Evolutionary conservation across 2,797 vertebrate genomes (phyloP), one percentile per base, ranked within the genome.

Genomic region (Sternotherus odoratus): DNA sequence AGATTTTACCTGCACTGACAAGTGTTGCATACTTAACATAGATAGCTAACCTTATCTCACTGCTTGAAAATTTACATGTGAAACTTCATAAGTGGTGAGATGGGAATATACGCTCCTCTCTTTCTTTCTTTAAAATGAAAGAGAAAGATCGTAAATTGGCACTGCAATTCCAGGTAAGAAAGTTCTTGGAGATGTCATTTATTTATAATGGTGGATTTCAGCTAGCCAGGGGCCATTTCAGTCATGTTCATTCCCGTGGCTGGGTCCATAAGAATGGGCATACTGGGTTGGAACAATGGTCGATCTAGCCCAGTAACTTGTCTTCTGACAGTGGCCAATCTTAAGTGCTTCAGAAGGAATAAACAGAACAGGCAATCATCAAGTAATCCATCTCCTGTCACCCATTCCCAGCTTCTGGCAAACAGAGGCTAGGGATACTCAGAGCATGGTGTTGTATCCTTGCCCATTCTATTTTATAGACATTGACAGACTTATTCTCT

Each of bases 201-300:
- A 93, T 95, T 95, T 93, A 30, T 86, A 90, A 54, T 46, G 51
- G 82, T 94, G 79, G 89, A 72, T 80, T 69, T 95, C 82, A 94
- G 78, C 79, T 90, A 50, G 72, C 66, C 87, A 86, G 74, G 92
- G 85, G 60, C 63, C 79, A 48, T 91, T 53, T 90, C 91, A 79
- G 77, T 86, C 43, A 2, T 56, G 43, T 86, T 92, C 1, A 0
- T 81, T 92, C 86, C 46, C 60, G n/a, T 83, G 66, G 10, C 75
- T 86, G 83, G 43, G 91, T 89, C 54, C 36, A 1, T 39, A 69
- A 69, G n/a, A 69, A 24, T 11, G 23, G n/a, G 19, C 33, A 30
- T 33, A 60, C 13, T 60, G 57, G 57, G 28, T 60, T 26, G 28
- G 6, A 60, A 8, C 57, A 60, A 30, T 33, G 57, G 57, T 60